phyloP scores from a whole-genome alignment of 2,888 invertebrate species.

The Drosophila hamatofila region DNA sequence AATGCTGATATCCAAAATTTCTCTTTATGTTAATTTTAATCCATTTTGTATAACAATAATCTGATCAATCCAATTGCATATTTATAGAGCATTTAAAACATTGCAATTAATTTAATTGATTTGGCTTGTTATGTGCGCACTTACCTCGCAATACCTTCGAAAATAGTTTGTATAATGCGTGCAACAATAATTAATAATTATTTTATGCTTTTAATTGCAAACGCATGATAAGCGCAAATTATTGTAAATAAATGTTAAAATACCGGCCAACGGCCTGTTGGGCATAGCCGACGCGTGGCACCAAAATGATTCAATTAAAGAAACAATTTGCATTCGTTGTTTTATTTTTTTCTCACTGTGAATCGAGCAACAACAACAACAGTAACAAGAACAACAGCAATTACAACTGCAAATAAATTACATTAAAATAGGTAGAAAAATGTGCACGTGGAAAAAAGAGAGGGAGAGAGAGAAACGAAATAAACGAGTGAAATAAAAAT shows the following conservation, averaged over 20 bases:
- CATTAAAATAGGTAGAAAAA: slow-evolving; percentile 72
- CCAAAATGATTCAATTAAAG: slow-evolving; percentile 76
- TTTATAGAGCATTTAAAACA: background rate
- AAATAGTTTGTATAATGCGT: slow-evolving; percentile 25
- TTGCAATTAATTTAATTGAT: slow-evolving; percentile 26
- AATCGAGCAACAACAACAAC: slow-evolving; percentile 28
- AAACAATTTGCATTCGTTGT: slow-evolving; percentile 71
- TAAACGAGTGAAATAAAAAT: slow-evolving; percentile 30
- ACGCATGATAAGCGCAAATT: slow-evolving; percentile 67
- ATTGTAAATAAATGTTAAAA: slow-evolving; percentile 64
- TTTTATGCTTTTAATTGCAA: slow-evolving; percentile 64
- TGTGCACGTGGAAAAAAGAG: slow-evolving; percentile 19
- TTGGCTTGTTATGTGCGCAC: slow-evolving; percentile 11
- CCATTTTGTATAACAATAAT: background rate
- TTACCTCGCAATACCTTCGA: slow-evolving; percentile 24
- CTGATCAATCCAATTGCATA: background rate
- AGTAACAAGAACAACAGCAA: slow-evolving; percentile 55
- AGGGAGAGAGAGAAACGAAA: slow-evolving; percentile 15
- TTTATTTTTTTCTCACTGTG: slow-evolving; percentile 41
- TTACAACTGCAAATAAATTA: slow-evolving; percentile 76
- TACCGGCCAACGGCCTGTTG: slow-evolving; percentile 28
- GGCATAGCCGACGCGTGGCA: slow-evolving; percentile 13
- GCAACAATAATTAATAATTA: slow-evolving; percentile 52
- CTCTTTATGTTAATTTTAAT: no score
- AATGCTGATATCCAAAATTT: background rate